A percentile compares a stretch with the other conserved stretches of the same genome.
These are phyloP conservation scores for Heliconius hewitsoni DNA, from an alignment of 1,140 invertebrate species.

Conservation along the genomic window DNA sequence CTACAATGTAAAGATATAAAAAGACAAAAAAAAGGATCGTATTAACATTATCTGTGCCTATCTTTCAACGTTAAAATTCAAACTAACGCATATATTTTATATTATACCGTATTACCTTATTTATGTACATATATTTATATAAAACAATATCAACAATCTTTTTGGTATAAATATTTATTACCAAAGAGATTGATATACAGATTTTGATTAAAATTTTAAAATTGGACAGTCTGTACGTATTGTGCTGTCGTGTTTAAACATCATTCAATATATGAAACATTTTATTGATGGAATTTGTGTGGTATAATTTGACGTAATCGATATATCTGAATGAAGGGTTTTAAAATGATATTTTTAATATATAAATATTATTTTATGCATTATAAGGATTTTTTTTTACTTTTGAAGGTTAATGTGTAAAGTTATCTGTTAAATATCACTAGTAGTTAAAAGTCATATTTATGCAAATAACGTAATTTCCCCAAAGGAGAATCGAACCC, in stretches of 20 bases:
- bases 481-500: too few relatives aligned
- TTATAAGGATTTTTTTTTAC: too few relatives aligned
- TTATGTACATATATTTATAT: not conserved
- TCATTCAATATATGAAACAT: not conserved
- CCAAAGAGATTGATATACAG: not conserved
- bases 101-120: not conserved
- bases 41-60: too few relatives aligned
- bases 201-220: slow-evolving; percentile 10
- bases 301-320: not conserved
- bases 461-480: not conserved
- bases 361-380: not conserved
- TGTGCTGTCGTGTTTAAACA: not conserved
- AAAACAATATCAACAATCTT: too few relatives aligned
- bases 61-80: not conserved
- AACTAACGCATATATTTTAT: not conserved
- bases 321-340: not conserved
- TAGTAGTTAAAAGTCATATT: not conserved
- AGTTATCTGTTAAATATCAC: not conserved
- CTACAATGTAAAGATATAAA: too few relatives aligned
- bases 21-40: too few relatives aligned
- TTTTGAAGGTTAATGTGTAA: too few relatives aligned
- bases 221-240: not conserved
- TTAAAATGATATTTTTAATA: not conserved
- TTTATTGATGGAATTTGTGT: slow-evolving; percentile 1
- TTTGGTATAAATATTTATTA: not conserved